A percentile compares a stretch with the other conserved stretches of the same genome.
Evolutionary conservation across 2,888 invertebrate genomes (phyloP).

Genomic region (Spicauda simplicius): DNA sequence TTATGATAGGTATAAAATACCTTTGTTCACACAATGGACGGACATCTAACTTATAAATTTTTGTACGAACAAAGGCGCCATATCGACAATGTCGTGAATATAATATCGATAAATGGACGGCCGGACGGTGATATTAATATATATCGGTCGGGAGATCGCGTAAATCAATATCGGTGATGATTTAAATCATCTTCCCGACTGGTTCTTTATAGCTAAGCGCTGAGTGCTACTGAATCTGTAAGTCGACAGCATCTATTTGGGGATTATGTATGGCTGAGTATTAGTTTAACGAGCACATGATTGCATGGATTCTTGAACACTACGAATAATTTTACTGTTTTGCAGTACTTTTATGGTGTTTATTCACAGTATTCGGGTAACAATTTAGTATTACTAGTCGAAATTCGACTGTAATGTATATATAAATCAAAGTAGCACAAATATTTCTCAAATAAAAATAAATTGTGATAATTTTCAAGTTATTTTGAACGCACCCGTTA

Average conservation of each 20-base stretch:
- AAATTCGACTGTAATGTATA: no score
- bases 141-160: conserved; percentile 70
- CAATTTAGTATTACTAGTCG: no score
- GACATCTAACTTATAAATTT: conserved; percentile 81
- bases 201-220: conserved; percentile 40
- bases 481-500: no score
- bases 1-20: conserved; percentile 78
- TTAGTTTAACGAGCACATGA: conserved; percentile 36
- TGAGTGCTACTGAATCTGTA: conserved; percentile 56
- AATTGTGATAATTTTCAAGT: no score
- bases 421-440: no score
- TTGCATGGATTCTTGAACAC: neutral
- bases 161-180: conserved; percentile 76
- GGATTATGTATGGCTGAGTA: conserved; percentile 34
- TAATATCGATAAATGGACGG: conserved; percentile 67
- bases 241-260: conserved; percentile 35
- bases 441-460: no score
- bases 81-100: conserved; percentile 76
- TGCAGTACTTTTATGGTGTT: no score
- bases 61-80: conserved; percentile 82
- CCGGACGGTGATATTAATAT: conserved; percentile 72
- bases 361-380: no score
- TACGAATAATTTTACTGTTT: neutral
- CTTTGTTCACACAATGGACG: conserved; percentile 72
- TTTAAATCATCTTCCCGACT: conserved; percentile 60